These are phyloP conservation scores for Babyrousa celebensis DNA, from an alignment of 2,797 vertebrate species.

Conservation along the genomic window DNA sequence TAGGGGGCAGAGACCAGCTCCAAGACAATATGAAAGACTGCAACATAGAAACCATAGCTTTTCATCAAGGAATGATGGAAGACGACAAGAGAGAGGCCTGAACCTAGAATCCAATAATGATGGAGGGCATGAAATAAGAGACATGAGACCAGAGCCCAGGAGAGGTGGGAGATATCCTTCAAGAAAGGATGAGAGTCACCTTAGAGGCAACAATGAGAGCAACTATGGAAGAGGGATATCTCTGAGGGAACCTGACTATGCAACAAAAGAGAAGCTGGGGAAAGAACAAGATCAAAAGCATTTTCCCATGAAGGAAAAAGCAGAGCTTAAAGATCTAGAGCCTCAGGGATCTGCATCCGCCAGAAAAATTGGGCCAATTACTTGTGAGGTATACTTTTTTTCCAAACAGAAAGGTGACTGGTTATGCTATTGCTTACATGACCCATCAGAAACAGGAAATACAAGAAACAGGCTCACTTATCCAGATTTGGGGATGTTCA, in stretches of 20 bases:
- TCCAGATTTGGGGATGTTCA: background rate
- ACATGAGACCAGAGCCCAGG: background rate
- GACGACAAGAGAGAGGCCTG: background rate
- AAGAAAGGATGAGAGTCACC: background rate
- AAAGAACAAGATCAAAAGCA: background rate
- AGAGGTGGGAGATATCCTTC: background rate
- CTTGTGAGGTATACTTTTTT: constrained; percentile 59
- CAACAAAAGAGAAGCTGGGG: background rate
- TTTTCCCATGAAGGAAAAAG: background rate
- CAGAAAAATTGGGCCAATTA: constrained; percentile 55
- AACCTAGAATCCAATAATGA: background rate
- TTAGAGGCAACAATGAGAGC: background rate
- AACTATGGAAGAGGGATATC: background rate
- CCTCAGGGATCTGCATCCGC: background rate
- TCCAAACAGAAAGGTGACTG: constrained; percentile 53
- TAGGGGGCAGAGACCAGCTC: background rate
- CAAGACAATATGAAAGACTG: background rate
- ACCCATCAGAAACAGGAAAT: background rate
- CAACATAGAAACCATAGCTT: background rate
- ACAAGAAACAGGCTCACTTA: background rate
- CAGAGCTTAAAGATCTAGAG: background rate
- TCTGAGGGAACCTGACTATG: background rate
- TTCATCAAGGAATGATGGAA: background rate
- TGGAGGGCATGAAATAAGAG: background rate
- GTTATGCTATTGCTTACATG: constrained; percentile 46